These are phyloP conservation scores for Ochlodes sylvanus DNA, from an alignment of 2,888 invertebrate species.

Conservation along the genomic window DNA sequence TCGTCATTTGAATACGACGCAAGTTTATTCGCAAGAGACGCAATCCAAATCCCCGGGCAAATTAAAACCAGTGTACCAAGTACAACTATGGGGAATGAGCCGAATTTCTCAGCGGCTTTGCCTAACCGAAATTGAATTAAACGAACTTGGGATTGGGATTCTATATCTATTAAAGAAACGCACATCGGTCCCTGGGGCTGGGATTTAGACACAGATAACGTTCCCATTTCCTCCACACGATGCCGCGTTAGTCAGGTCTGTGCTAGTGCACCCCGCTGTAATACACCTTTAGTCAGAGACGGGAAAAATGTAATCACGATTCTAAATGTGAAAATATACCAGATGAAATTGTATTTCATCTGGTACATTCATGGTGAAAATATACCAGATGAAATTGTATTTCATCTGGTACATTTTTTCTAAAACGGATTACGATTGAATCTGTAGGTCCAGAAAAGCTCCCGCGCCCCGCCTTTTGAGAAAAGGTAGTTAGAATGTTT, in stretches of 20 bases:
- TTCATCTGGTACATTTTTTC: no score
- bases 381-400: no score
- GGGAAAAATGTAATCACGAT: no score
- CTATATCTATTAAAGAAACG: conserved; percentile 81
- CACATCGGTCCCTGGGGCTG: conserved; percentile 70
- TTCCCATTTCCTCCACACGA: conserved; percentile 79
- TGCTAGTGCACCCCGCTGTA: no score
- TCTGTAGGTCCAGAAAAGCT: no score
- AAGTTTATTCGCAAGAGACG: conserved; percentile 25
- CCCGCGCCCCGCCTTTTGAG: no score
- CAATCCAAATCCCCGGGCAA: conserved; percentile 28
- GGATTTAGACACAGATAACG: conserved; percentile 82
- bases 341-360: no score
- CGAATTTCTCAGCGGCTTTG: conserved; percentile 40
- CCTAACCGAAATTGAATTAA: conserved; percentile 77
- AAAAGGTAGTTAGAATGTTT: no score
- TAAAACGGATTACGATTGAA: no score
- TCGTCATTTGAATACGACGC: conserved; percentile 26
- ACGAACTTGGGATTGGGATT: conserved; percentile 75
- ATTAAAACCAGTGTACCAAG: conserved; percentile 34
- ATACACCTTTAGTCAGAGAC: no score
- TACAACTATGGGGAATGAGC: conserved; percentile 35
- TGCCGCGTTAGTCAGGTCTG: conserved; percentile 53
- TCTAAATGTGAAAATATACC: no score
- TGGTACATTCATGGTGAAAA: no score